phyloP scores from a whole-genome alignment of 2,113 vertebrate genomes.

The Verasper variegatus region DNA sequence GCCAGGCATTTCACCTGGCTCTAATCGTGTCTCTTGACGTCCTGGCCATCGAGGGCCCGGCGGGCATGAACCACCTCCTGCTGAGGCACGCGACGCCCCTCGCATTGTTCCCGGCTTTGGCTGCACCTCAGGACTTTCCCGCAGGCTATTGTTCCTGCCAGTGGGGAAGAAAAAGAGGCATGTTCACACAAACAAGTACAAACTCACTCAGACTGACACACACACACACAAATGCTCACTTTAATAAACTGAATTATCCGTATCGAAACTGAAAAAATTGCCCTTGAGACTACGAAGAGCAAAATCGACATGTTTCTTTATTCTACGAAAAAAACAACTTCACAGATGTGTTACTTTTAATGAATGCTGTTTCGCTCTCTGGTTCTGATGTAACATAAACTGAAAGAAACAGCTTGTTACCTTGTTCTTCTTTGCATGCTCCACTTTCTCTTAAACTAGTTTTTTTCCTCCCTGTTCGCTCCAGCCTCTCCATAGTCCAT shows the following conservation, averaged over 20 bases:
- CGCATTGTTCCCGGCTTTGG: conserved; percentile 53
- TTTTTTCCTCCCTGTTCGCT: not conserved
- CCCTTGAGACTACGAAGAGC: not conserved
- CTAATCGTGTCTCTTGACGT: conserved; percentile 21
- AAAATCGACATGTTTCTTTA: not conserved
- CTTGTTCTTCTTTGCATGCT: conserved; percentile 8
- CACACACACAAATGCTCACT: not conserved
- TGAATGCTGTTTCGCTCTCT: no score
- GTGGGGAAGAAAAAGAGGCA: conserved; percentile 48
- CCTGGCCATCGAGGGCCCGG: conserved; percentile 8
- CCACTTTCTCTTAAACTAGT: not conserved
- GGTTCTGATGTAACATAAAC: no score
- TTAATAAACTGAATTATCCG: not conserved
- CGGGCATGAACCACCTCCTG: conserved; percentile 41
- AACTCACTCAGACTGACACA: conserved; percentile 9
- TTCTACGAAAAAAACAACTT: not conserved
- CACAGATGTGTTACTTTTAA: no score
- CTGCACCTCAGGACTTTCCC: conserved; percentile 54
- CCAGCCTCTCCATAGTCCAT: not conserved
- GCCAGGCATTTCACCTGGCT: conserved; percentile 67
- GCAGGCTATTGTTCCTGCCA: conserved; percentile 58
- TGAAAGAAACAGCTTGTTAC: no score
- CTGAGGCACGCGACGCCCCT: conserved; percentile 49
- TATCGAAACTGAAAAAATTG: no score
- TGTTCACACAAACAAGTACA: conserved; percentile 46